These are phyloP conservation scores for Schizopygopsis malacanthus DNA, from an alignment of 2,797 vertebrate genomes.

Conservation along the genomic window DNA sequence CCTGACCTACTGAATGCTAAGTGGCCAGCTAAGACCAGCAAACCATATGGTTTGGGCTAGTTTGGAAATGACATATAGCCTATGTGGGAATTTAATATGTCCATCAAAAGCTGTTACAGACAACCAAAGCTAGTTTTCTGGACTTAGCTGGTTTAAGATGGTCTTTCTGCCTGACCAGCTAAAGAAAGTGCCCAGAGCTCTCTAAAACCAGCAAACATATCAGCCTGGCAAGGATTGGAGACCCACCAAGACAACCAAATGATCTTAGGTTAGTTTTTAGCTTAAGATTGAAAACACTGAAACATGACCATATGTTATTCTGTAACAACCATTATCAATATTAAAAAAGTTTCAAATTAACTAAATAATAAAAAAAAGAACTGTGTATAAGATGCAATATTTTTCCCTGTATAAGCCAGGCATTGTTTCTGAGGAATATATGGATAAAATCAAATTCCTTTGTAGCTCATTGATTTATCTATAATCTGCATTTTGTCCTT, in stretches of 20 bases:
- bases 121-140: neutral
- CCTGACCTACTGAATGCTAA: neutral
- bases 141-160: neutral
- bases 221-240: neutral
- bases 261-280: neutral
- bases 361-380: neutral
- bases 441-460: neutral
- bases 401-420: neutral
- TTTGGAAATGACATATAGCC: neutral
- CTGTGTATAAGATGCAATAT: neutral
- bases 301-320: neutral
- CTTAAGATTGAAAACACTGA: neutral
- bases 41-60: conserved; percentile 8
- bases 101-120: neutral
- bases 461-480: neutral
- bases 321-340: neutral
- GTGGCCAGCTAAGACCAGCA: neutral
- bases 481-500: neutral
- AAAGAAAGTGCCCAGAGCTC: neutral
- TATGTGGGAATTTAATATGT: neutral
- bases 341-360: neutral
- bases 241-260: neutral
- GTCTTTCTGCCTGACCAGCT: neutral
- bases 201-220: neutral
- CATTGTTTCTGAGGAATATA: neutral